These are phyloP conservation scores for Loxodonta africana DNA, from an alignment of 2,113 vertebrate species.

Conservation along the genomic window DNA sequence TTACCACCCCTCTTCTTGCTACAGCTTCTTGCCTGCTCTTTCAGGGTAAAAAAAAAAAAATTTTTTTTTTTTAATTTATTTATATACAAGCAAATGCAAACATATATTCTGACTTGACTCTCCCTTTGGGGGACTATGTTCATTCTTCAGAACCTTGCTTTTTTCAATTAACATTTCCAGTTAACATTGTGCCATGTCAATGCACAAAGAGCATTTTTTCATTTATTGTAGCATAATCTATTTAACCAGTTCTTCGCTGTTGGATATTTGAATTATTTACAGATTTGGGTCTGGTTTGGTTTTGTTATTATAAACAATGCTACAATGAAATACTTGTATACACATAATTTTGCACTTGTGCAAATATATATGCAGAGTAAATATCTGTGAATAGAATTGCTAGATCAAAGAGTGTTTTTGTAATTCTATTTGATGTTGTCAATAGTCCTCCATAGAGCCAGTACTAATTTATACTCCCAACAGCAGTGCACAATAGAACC, in stretches of 20 bases:
- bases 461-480: neutral
- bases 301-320: neutral
- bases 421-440: neutral
- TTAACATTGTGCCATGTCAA: neutral
- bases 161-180: neutral
- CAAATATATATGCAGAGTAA: neutral
- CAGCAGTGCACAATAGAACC: neutral
- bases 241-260: too few relatives aligned
- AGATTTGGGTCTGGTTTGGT: neutral
- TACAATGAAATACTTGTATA: neutral
- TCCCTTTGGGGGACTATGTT: neutral
- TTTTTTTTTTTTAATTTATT: neutral
- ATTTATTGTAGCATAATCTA: too few relatives aligned
- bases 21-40: neutral
- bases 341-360: neutral
- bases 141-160: neutral
- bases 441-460: neutral
- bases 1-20: neutral
- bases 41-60: neutral
- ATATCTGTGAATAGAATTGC: neutral
- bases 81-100: neutral
- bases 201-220: neutral
- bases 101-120: neutral
- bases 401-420: neutral
- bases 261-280: neutral